A percentile compares a stretch with the other conserved stretches of the same genome.
Evolutionary conservation across 2,113 vertebrate genomes (phyloP).

Genomic region (Microcebus ravelobensis): DNA sequence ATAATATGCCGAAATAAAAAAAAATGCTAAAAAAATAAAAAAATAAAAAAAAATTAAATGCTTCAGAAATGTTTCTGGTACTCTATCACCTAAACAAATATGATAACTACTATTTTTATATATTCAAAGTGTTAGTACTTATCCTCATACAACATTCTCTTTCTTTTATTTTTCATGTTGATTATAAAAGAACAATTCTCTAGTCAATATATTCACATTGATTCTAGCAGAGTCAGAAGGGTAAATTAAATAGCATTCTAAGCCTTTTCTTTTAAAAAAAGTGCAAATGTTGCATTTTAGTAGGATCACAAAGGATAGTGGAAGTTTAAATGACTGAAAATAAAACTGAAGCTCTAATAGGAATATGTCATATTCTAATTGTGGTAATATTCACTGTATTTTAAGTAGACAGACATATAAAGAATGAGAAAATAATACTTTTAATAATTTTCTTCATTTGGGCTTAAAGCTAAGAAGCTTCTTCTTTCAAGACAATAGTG

Average conservation of each 20-base stretch:
- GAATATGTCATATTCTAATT: not conserved
- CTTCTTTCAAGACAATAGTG: not conserved
- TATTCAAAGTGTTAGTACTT: not conserved
- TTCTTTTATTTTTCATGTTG: not conserved
- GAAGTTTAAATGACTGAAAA: slow-evolving; percentile 33
- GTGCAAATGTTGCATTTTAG: not conserved
- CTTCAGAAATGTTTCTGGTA: not conserved
- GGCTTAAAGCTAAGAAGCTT: not conserved
- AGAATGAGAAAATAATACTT: not conserved
- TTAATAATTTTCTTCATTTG: not conserved
- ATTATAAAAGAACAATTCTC: slow-evolving; percentile 19
- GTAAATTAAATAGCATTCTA: slow-evolving; percentile 42
- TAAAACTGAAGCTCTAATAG: slow-evolving; percentile 24
- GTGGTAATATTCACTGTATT: not conserved
- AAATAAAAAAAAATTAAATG: not conserved
- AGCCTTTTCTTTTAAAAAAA: slow-evolving; percentile 28
- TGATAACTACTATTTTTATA: not conserved
- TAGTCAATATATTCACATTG: not conserved
- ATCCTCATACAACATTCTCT: not conserved
- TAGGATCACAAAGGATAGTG: not conserved
- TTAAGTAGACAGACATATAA: not conserved
- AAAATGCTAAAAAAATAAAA: not conserved
- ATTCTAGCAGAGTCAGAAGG: not conserved
- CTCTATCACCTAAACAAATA: not conserved
- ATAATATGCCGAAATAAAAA: no score